A percentile compares a stretch with the other conserved stretches of the same genome.
Evolutionary conservation across 2,113 vertebrate genomes (phyloP).

Genomic region (Echinops telfairi): DNA sequence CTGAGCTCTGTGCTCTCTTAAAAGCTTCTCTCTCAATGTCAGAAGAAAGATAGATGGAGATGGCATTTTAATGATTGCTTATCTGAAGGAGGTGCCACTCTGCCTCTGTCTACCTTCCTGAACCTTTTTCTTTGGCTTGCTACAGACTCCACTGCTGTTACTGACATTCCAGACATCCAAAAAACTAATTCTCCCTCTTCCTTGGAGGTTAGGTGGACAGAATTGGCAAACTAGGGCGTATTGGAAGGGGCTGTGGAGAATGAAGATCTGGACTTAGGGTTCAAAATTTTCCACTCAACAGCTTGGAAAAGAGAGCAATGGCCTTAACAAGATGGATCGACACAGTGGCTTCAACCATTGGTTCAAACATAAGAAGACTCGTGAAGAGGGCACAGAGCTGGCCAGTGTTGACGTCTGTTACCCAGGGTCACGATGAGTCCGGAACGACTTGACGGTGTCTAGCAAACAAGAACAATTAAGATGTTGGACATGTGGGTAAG

Average conservation of each 20-base stretch:
- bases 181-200: background rate
- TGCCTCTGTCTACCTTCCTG: slow-evolving; percentile 31
- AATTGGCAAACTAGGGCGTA: background rate
- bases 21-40: slow-evolving; percentile 81
- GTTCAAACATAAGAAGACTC: too few relatives aligned
- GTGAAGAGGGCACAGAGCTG: too few relatives aligned
- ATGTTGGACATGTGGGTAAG: too few relatives aligned
- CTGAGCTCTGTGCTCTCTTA: slow-evolving; percentile 54
- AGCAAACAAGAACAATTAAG: too few relatives aligned
- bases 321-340: too few relatives aligned
- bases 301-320: background rate
- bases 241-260: background rate
- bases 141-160: background rate
- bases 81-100: slow-evolving; percentile 30
- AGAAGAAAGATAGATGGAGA: slow-evolving; percentile 66
- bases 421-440: too few relatives aligned
- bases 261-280: slow-evolving; percentile 17
- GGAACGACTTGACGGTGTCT: too few relatives aligned
- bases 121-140: slow-evolving; percentile 50
- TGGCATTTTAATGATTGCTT: slow-evolving; percentile 58
- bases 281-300: background rate
- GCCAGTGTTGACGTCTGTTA: too few relatives aligned
- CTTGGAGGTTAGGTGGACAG: background rate
- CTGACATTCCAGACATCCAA: background rate
- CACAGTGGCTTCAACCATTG: too few relatives aligned